These are phyloP conservation scores for Bos indicus DNA, from an alignment of 2,113 vertebrate species.

Conservation along the genomic window DNA sequence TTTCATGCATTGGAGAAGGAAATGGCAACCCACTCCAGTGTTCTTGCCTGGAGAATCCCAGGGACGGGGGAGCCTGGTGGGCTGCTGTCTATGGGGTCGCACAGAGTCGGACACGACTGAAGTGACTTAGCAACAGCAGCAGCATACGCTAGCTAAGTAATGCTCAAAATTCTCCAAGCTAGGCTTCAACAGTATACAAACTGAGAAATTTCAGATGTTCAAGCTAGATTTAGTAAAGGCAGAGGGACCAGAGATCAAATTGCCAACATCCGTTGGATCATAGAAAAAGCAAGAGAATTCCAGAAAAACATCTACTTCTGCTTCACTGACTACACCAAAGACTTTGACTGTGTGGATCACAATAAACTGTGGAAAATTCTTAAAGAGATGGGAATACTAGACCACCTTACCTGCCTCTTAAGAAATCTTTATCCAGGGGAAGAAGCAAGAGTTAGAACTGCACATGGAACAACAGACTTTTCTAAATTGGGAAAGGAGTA, in stretches of 20 bases:
- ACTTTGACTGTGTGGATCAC: background rate
- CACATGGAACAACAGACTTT: background rate
- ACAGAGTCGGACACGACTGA: too few relatives aligned
- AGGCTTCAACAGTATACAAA: background rate
- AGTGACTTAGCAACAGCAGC: too few relatives aligned
- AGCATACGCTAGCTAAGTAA: background rate
- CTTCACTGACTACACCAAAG: background rate
- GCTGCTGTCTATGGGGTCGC: too few relatives aligned
- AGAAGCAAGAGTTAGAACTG: background rate
- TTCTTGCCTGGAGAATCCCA: too few relatives aligned
- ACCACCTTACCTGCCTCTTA: background rate
- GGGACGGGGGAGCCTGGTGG: too few relatives aligned
- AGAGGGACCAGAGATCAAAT: background rate
- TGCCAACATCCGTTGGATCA: background rate
- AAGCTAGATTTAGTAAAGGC: background rate
- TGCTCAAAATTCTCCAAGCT: background rate
- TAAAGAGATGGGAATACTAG: background rate
- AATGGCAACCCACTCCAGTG: too few relatives aligned
- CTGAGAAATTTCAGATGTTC: background rate
- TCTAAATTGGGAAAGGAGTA: background rate
- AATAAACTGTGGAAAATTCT: background rate
- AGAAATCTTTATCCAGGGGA: background rate
- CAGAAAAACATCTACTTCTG: background rate
- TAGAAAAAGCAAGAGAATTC: background rate
- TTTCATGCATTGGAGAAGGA: too few relatives aligned